Evolutionary conservation across 2,797 vertebrate species (phyloP).

Genomic region (Sebastes itinus): DNA sequence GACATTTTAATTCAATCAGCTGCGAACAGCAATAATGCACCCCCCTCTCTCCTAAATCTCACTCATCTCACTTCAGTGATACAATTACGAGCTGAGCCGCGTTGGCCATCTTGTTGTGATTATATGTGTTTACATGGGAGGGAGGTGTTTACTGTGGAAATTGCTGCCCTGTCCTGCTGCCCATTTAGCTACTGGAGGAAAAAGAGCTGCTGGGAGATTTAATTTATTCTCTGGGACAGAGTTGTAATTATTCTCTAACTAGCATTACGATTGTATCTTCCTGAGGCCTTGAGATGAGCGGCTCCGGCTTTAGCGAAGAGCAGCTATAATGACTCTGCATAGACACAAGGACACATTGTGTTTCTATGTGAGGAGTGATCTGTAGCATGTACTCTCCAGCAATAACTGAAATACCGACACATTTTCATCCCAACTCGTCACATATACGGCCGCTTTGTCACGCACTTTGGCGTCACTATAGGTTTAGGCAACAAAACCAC

Average conservation of each 20-base stretch:
- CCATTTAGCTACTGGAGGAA: slow-evolving; percentile 68
- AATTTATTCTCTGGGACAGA: slow-evolving; percentile 64
- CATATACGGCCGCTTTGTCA: no score
- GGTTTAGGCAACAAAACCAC: no score
- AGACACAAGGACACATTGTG: slow-evolving; percentile 15
- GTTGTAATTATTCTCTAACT: slow-evolving; percentile 68
- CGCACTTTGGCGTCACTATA: no score
- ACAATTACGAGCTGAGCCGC: slow-evolving; percentile 66
- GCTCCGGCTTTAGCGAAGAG: slow-evolving; percentile 43
- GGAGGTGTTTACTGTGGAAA: slow-evolving; percentile 79
- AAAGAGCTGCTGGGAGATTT: slow-evolving; percentile 51
- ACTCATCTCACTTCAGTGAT: slow-evolving; percentile 71
- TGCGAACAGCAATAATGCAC: slow-evolving; percentile 60
- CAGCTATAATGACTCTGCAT: slow-evolving; percentile 33
- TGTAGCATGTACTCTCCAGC: background rate
- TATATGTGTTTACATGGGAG: slow-evolving; percentile 78
- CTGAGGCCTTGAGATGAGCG: slow-evolving; percentile 38
- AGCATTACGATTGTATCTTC: slow-evolving; percentile 44
- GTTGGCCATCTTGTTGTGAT: slow-evolving; percentile 81
- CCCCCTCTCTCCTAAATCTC: slow-evolving; percentile 51
- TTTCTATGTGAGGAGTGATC: background rate
- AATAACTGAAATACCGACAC: background rate
- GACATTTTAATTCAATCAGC: slow-evolving; percentile 77
- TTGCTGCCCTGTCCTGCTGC: slow-evolving; percentile 46
- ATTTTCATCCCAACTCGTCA: no score